phyloP scores from a whole-genome alignment of 2,797 vertebrate genomes.

The Botia almorhae region DNA sequence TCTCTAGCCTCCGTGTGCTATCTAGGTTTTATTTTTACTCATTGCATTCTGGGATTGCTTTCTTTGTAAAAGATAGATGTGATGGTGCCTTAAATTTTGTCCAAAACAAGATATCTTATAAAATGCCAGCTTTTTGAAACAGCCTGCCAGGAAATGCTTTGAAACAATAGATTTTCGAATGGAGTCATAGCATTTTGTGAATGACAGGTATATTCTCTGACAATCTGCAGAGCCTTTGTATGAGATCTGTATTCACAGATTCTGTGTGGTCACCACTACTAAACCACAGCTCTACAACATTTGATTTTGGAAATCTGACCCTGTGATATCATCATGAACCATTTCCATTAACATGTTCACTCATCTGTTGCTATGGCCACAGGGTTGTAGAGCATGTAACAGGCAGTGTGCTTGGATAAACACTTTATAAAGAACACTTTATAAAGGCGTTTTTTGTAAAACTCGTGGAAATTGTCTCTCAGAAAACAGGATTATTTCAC shows the following conservation, averaged over 20 bases:
- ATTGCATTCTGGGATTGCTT: too few relatives aligned
- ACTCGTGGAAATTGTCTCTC: neutral
- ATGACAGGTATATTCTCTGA: too few relatives aligned
- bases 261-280: neutral
- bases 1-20: too few relatives aligned
- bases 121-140: neutral
- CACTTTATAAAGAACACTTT: too few relatives aligned
- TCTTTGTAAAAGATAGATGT: too few relatives aligned
- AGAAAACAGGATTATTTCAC: neutral
- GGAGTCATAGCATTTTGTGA: too few relatives aligned
- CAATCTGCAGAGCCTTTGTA: neutral
- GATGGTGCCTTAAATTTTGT: neutral
- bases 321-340: slow-evolving; percentile 31
- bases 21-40: too few relatives aligned
- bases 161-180: too few relatives aligned
- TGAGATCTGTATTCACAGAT: neutral
- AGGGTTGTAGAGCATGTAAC: neutral
- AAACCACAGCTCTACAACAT: slow-evolving; percentile 4
- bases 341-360: slow-evolving; percentile 1
- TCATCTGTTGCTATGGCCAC: slow-evolving; percentile 20
- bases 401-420: neutral
- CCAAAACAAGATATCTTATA: neutral
- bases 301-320: slow-evolving; percentile 20
- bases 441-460: neutral
- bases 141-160: too few relatives aligned